Evolutionary conservation across 2,113 vertebrate species (phyloP).

Genomic region (Beaufortia kweichowensis): DNA sequence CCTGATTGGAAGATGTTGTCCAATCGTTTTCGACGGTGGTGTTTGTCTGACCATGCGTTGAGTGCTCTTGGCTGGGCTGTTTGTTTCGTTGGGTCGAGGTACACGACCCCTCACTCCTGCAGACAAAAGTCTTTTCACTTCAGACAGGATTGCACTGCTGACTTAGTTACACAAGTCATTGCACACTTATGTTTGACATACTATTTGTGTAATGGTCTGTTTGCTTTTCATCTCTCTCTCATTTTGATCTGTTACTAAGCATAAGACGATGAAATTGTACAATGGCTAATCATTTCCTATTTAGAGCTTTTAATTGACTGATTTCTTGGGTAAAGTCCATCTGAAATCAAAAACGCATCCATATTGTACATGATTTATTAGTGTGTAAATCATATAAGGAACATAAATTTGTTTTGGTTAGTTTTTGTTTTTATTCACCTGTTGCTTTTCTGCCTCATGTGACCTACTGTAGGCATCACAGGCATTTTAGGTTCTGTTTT

Average conservation of each 20-base stretch:
- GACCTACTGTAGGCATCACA: too few species aligned
- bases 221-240: constrained; percentile 10
- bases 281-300: constrained; percentile 22
- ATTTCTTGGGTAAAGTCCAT: background rate
- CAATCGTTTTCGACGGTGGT: constrained; percentile 72
- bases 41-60: constrained; percentile 70
- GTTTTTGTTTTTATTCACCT: too few species aligned
- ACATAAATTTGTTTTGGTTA: too few species aligned
- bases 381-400: too few species aligned
- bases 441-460: too few species aligned
- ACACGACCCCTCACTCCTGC: constrained; percentile 29
- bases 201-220: constrained; percentile 19
- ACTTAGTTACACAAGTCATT: constrained; percentile 28
- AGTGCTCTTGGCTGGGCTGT: constrained; percentile 64
- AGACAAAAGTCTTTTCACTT: constrained; percentile 35
- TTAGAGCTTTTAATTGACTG: constrained; percentile 14
- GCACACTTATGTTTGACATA: constrained; percentile 21
- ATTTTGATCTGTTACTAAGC: background rate
- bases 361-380: too few species aligned
- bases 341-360: too few species aligned
- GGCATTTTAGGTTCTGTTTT: too few species aligned
- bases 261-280: constrained; percentile 11
- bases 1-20: constrained; percentile 76
- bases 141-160: constrained; percentile 23
- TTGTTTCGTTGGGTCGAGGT: constrained; percentile 36